phyloP scores from a whole-genome alignment of 2,797 vertebrate species.

The Acestrorhynchus altus region DNA sequence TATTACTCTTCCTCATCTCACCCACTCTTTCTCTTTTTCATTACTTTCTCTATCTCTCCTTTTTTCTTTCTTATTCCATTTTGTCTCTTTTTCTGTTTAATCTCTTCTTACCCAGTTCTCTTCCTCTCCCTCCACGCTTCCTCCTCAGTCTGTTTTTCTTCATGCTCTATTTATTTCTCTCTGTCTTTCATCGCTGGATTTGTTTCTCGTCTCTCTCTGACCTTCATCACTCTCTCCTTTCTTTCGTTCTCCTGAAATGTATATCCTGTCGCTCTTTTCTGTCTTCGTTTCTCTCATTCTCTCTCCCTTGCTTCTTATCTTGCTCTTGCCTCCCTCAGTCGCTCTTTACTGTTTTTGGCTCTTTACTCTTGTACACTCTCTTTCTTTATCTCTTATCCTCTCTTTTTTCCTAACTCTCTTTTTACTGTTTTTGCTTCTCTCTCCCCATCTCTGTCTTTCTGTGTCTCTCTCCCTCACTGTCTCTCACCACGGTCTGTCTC shows the following conservation, averaged over 20 bases:
- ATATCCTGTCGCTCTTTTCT: neutral
- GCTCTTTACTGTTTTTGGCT: neutral
- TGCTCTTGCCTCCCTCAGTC: neutral
- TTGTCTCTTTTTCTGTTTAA: neutral
- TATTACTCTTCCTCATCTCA: neutral
- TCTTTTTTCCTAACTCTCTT: neutral
- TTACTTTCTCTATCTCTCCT: neutral
- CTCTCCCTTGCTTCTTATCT: neutral
- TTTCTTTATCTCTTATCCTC: neutral
- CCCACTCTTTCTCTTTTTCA: neutral
- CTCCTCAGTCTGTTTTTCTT: neutral
- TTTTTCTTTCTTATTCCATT: neutral
- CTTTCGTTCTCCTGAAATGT: neutral
- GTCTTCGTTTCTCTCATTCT: neutral
- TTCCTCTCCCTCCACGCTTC: neutral
- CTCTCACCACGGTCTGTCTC: neutral
- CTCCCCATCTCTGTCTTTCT: neutral
- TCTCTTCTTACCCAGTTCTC: neutral
- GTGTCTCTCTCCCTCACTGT: neutral
- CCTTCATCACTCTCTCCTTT: neutral
- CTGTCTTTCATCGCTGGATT: too few relatives aligned
- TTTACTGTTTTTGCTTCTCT: neutral
- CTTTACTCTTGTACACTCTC: neutral
- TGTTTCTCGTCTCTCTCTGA: neutral
- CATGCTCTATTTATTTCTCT: neutral